These are phyloP conservation scores for Barnardius zonarius DNA, from an alignment of 2,113 vertebrate species.

Conservation along the genomic window DNA sequence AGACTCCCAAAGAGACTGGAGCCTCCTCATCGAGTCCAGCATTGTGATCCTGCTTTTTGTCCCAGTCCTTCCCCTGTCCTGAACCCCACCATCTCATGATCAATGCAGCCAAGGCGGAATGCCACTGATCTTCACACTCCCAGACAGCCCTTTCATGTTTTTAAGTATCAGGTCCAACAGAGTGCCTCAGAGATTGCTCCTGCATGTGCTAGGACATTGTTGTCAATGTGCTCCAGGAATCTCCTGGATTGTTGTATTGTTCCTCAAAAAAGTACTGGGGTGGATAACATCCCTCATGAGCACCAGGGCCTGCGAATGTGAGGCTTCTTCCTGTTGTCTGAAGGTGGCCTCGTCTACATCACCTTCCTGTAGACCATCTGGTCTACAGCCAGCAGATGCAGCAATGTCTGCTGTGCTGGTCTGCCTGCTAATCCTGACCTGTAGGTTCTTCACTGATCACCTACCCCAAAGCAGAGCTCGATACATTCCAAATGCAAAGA, in stretches of 20 bases:
- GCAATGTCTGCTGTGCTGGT: not conserved
- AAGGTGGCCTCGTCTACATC: not conserved
- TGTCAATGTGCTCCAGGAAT: not conserved
- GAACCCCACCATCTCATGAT: not conserved
- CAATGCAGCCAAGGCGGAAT: not conserved
- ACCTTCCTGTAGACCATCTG: not conserved
- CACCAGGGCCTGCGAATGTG: not conserved
- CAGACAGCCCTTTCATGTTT: not conserved
- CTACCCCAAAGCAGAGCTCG: not conserved
- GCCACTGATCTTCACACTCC: not conserved
- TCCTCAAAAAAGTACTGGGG: not conserved
- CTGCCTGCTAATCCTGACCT: not conserved
- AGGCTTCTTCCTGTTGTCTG: not conserved
- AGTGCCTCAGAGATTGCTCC: not conserved
- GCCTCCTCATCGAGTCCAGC: not conserved
- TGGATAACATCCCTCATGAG: fast-evolving
- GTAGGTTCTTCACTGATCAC: not conserved
- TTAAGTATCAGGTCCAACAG: not conserved
- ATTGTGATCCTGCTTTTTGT: not conserved
- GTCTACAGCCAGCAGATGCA: not conserved
- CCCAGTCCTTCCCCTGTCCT: not conserved
- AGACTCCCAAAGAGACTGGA: not conserved
- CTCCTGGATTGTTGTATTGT: fast-evolving
- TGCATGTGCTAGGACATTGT: not conserved
- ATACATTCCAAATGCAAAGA: not conserved